phyloP scores from a whole-genome alignment of 2,797 vertebrate species.

The Girardinus metallicus region DNA sequence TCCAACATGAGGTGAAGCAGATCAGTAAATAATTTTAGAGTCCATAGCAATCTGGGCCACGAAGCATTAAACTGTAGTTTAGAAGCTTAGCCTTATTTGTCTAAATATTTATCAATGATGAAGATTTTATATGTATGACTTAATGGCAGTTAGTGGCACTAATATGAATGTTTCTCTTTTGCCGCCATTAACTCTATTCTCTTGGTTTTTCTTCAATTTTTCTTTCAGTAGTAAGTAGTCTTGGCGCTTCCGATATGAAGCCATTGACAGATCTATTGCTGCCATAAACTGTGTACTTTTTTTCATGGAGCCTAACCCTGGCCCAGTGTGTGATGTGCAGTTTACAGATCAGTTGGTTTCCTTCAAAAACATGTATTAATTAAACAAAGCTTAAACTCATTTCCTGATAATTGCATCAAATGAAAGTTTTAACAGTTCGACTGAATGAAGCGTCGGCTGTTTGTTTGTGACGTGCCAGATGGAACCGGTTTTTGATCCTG shows the following conservation, averaged over 20 bases:
- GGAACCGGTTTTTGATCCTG: constrained; percentile 7
- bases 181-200: not conserved
- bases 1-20: not conserved
- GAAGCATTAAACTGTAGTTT: not conserved
- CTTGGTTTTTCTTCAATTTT: not conserved
- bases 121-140: not conserved
- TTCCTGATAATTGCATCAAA: not conserved
- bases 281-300: not conserved
- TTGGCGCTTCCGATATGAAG: not conserved
- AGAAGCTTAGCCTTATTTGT: not conserved
- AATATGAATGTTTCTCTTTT: not conserved
- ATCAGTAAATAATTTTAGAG: not conserved
- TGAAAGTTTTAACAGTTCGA: not conserved
- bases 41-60: not conserved
- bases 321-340: not conserved
- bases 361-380: not conserved
- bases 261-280: not conserved
- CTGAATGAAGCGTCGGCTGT: not conserved
- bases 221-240: not conserved
- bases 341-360: not conserved
- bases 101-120: not conserved
- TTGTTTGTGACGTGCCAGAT: constrained; percentile 3
- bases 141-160: not conserved
- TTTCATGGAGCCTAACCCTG: not conserved
- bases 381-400: not conserved